Base-by-base conservation (phyloP, 1,140 invertebrate species). In the Euura lappo region DNA sequence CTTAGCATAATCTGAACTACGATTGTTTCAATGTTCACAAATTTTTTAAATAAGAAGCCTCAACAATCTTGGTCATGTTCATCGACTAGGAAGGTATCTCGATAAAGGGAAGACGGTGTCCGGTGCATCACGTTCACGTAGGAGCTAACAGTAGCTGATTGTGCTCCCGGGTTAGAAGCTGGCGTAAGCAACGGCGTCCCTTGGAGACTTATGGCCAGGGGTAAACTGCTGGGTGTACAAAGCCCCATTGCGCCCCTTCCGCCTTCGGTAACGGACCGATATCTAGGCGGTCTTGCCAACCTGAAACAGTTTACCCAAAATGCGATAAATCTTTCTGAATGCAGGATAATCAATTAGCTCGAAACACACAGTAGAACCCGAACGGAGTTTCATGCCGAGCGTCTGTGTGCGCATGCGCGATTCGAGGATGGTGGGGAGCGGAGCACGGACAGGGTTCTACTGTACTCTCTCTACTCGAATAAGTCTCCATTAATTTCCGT, bases 191-290 rank as follows among this genome's bases (percentile, higher is more conserved):
- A 79, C 6, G 90, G 90, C 6, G 89, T 91, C 8, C 89, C 89
- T 78, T 91, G 91, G 69, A 91, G 86, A 78, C 90, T 91, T 65
- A 92, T 90, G 71, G 91, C 90, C 76, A 92, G 76, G 5, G 91
- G 91, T 7, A 92, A 82, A 2, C 91, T 88, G 10, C 91, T 90
- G 10, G 90, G 90, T 3, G 89, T 90, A 77, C 89, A 91, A 43
- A 91, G 78, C 76, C 89, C 88, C 60, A 90, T 83, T 11, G 90
- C 87, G 42, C 90, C 87, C 2, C 91, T 82, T 64, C 75, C 77
- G 74, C 86, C 88, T 78, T 92, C 91, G 45, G 88, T 92, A 65
- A 91, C 91, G 4, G 91, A 92, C 28, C 90, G 86, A 83, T 91
- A 92, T 65, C 91, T 86, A 47, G 89, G 82, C 42, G 90, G 90